Conservation (phyloP, 23 tunicate species). For the Ascidia mentula region DNA sequence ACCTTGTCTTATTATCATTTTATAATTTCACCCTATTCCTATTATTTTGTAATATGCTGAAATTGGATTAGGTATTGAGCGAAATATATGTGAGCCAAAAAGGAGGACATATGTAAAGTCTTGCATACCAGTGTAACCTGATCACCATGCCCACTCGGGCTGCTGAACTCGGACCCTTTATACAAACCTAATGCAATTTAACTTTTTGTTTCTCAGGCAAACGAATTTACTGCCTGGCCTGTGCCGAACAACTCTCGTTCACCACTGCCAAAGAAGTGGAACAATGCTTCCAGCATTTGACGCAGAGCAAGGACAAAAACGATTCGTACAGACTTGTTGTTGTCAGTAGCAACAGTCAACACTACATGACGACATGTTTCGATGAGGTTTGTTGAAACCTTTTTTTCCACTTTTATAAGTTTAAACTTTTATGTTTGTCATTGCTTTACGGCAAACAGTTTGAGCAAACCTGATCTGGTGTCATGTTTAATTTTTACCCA, state of each 20-base stretch:
- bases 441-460: neutral
- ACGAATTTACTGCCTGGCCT: slow-evolving; percentile 35
- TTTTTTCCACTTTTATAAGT: too few relatives aligned
- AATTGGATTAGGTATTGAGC: too few relatives aligned
- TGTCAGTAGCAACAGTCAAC: slow-evolving; percentile 38
- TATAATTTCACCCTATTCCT: too few relatives aligned
- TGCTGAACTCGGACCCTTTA: too few relatives aligned
- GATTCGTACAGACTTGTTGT: slow-evolving; percentile 41
- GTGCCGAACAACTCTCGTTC: slow-evolving; percentile 61
- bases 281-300: slow-evolving; percentile 36
- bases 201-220: neutral
- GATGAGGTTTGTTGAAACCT: too few relatives aligned
- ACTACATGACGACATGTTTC: slow-evolving; percentile 63
- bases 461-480: neutral
- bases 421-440: neutral
- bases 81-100: too few relatives aligned
- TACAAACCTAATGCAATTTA: neutral
- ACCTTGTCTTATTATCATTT: too few relatives aligned
- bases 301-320: slow-evolving; percentile 22
- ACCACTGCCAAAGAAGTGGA: slow-evolving; percentile 61
- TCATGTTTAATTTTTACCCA: too few relatives aligned
- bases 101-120: too few relatives aligned
- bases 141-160: too few relatives aligned
- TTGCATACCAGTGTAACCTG: too few relatives aligned
- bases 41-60: too few relatives aligned